Conservation (phyloP, 2,113 vertebrate species). For the Oncorhynchus gorbuscha region DNA sequence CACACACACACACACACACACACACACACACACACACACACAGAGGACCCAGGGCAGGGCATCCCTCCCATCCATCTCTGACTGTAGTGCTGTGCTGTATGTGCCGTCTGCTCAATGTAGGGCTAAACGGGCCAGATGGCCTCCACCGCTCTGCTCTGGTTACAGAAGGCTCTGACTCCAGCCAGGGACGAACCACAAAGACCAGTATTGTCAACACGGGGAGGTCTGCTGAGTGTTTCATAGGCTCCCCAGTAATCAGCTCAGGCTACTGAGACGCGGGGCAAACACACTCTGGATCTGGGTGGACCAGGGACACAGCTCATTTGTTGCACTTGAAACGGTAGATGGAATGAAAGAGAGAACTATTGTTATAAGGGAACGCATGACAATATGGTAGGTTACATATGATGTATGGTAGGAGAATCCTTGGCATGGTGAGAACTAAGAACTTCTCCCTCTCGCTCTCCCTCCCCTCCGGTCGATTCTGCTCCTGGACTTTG, state of each 20-base stretch:
- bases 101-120: not conserved
- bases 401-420: not conserved
- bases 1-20: not conserved
- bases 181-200: conserved; percentile 1
- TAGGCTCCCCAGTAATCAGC: not conserved
- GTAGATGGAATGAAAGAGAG: too few species aligned
- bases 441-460: not conserved
- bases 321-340: too few species aligned
- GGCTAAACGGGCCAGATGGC: not conserved
- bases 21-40: conserved; percentile 1
- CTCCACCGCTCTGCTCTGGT: not conserved
- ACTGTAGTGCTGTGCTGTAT: too few species aligned
- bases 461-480: not conserved
- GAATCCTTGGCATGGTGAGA: not conserved
- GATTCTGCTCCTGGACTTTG: not conserved
- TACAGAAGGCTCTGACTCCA: not conserved
- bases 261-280: not conserved
- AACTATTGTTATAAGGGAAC: too few species aligned
- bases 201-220: not conserved
- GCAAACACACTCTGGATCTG: not conserved
- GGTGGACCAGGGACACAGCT: too few species aligned
- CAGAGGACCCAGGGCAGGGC: not conserved
- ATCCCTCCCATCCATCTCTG: too few species aligned
- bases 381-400: too few species aligned
- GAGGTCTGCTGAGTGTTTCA: not conserved